Evolutionary conservation across 2,797 vertebrate species (phyloP).

Genomic region (Discoglossus pictus): DNA sequence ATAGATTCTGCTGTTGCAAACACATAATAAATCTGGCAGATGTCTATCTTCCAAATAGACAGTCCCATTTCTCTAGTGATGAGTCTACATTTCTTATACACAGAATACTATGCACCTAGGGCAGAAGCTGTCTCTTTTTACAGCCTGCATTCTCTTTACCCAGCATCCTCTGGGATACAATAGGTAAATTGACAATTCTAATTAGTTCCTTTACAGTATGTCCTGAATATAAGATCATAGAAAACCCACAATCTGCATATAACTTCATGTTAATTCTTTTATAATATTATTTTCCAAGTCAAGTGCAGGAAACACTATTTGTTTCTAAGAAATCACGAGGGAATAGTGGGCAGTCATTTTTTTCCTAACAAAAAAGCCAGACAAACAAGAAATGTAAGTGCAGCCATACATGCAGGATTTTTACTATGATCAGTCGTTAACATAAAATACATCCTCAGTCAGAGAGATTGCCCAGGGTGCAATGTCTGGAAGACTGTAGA

Average conservation of each 20-base stretch:
- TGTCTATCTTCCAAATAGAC: neutral
- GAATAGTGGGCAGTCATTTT: neutral
- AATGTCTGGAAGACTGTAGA: slow-evolving; percentile 21
- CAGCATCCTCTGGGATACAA: too few species aligned
- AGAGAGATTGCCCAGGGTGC: slow-evolving; percentile 16
- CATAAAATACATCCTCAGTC: neutral
- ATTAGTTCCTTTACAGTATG: too few species aligned
- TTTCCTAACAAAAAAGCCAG: slow-evolving; percentile 1
- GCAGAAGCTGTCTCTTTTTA: too few species aligned
- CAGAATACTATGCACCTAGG: too few species aligned
- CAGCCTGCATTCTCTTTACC: too few species aligned
- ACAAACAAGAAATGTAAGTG: neutral
- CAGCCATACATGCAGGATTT: neutral
- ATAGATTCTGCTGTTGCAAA: slow-evolving; percentile 12
- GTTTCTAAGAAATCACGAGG: slow-evolving; percentile 3
- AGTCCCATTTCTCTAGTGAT: slow-evolving; percentile 8
- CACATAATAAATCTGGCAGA: neutral
- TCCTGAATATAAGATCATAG: too few species aligned
- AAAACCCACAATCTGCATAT: too few species aligned
- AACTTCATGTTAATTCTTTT: too few species aligned
- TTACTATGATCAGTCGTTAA: neutral
- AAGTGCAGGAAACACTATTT: too few species aligned
- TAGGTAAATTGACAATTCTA: too few species aligned
- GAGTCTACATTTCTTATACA: too few species aligned
- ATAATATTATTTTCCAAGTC: too few species aligned